Conservation (phyloP, 2,797 vertebrate genomes). For the Tragopan temminckii region DNA sequence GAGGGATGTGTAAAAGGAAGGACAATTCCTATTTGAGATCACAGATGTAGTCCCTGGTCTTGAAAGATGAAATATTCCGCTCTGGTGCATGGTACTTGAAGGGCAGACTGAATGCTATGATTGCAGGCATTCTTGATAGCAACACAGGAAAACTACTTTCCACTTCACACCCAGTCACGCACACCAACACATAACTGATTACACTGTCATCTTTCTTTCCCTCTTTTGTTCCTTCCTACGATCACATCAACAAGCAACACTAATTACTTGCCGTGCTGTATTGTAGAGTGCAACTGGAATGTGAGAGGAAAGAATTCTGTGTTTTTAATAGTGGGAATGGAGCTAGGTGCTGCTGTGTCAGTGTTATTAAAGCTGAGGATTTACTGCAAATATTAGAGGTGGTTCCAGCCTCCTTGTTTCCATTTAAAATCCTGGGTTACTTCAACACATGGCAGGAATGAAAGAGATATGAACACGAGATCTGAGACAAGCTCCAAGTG, state of each 20-base stretch:
- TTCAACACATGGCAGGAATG: background rate
- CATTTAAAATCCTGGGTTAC: background rate
- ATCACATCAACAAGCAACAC: background rate
- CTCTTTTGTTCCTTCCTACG: background rate
- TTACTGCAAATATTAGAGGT: background rate
- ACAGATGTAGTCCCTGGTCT: background rate
- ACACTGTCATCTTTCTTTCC: rapidly evolving
- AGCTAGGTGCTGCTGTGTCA: background rate
- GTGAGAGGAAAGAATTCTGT: background rate
- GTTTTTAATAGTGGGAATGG: background rate
- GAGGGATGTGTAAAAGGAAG: constrained; percentile 57
- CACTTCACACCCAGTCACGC: background rate
- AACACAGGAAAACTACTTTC: background rate
- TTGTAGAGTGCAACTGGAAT: background rate
- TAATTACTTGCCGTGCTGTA: background rate
- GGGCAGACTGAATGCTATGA: background rate
- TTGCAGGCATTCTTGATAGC: background rate
- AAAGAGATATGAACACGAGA: background rate
- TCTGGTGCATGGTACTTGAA: background rate
- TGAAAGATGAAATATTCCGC: constrained; percentile 47
- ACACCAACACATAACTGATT: background rate
- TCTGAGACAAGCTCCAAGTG: rapidly evolving
- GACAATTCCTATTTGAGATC: constrained; percentile 40
- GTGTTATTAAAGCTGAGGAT: background rate
- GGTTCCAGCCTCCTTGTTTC: background rate